A percentile compares a stretch with the other conserved stretches of the same genome.
Conservation (phyloP, 2,888 invertebrate species). For the Oxystoma pomonae region DNA sequence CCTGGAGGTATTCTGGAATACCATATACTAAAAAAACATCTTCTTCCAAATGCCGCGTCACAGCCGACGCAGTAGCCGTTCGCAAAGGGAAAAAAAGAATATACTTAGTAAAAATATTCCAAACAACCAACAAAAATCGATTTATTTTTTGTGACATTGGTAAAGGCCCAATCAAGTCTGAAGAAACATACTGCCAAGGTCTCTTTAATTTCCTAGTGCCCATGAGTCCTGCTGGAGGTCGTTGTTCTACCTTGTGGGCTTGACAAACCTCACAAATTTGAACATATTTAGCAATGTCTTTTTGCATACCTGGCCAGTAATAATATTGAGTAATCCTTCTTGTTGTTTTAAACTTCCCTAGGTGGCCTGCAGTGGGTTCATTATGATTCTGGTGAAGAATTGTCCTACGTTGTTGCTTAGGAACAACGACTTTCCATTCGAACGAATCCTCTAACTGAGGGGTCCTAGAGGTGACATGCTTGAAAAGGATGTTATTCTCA, state of each 20-base stretch:
- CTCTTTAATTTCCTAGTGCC: neutral
- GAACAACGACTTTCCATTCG: constrained; percentile 23
- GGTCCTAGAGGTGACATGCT: constrained; percentile 17
- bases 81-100: constrained; percentile 15
- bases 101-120: constrained; percentile 17
- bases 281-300: too few relatives aligned
- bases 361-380: constrained; percentile 23
- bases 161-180: constrained; percentile 25
- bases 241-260: constrained; percentile 22
- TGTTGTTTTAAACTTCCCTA: constrained; percentile 27
- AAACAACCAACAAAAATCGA: constrained; percentile 17
- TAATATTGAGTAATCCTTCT: constrained; percentile 14
- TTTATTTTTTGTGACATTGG: constrained; percentile 13
- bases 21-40: constrained; percentile 26
- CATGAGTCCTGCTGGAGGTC: too few relatives aligned
- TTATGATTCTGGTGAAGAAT: constrained; percentile 21
- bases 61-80: too few relatives aligned
- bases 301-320: constrained; percentile 34
- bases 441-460: constrained; percentile 16
- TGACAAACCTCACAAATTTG: constrained; percentile 24
- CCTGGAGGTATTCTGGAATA: neutral
- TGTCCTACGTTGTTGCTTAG: constrained; percentile 11
- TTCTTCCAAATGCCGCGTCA: constrained; percentile 15
- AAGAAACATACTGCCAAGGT: constrained; percentile 20
- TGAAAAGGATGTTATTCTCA: constrained; percentile 16